Percentiles rank a stretch among this genome's conserved stretches.
These are phyloP conservation scores for Polydrusus cervinus DNA, from an alignment of 2,888 invertebrate genomes.

Conservation along the genomic window DNA sequence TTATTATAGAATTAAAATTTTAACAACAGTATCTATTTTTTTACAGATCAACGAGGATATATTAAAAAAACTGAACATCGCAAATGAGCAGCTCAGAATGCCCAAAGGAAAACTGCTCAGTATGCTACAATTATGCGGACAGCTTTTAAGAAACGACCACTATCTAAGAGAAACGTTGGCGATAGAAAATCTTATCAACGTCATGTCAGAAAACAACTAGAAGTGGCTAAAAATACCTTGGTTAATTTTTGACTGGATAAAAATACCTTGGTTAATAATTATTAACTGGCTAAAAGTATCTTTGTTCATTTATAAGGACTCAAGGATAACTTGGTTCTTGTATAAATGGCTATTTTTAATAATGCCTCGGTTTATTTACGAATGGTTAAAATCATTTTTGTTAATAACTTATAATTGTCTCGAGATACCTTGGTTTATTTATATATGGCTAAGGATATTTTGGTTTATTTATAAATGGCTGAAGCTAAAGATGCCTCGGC, in stretches of 20 bases:
- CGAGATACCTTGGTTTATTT: neutral
- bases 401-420: no score
- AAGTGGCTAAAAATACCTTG: constrained; percentile 6
- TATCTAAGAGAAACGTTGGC: constrained; percentile 85
- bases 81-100: constrained; percentile 84
- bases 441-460: neutral
- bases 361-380: no score
- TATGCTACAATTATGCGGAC: constrained; percentile 79
- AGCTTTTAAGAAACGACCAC: constrained; percentile 79
- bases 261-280: neutral
- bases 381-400: no score
- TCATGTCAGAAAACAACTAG: constrained; percentile 84
- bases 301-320: no score
- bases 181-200: constrained; percentile 87
- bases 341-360: no score
- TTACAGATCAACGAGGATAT: constrained; percentile 78
- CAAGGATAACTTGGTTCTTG: no score
- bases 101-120: constrained; percentile 76
- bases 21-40: neutral
- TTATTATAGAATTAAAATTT: neutral
- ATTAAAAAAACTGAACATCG: constrained; percentile 77
- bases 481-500: no score
- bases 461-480: constrained; percentile 2
- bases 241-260: neutral
- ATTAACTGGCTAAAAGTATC: no score